These are phyloP conservation scores for Cyprinella venusta DNA, from an alignment of 2,797 vertebrate genomes.

Conservation along the genomic window DNA sequence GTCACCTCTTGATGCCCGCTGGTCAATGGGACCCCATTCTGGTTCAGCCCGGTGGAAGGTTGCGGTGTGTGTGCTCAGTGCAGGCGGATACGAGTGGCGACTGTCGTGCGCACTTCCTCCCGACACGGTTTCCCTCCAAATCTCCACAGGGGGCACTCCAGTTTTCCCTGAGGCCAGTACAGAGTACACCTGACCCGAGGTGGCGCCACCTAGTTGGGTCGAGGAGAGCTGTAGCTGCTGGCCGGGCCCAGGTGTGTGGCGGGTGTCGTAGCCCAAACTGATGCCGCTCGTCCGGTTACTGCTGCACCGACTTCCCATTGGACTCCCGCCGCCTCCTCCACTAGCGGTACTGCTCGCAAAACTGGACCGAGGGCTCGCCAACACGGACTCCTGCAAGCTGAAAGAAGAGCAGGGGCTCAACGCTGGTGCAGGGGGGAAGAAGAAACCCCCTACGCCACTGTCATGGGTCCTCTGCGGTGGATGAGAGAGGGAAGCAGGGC, in stretches of 20 bases:
- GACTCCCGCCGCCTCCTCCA: constrained; percentile 80
- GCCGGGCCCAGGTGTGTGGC: constrained; percentile 73
- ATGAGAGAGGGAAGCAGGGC: constrained; percentile 78
- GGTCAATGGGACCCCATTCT: constrained; percentile 75
- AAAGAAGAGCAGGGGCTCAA: constrained; percentile 84
- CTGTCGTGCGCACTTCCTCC: constrained; percentile 75
- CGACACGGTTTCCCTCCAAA: constrained; percentile 75
- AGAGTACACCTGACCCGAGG: constrained; percentile 60
- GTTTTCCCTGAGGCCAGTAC: constrained; percentile 60
- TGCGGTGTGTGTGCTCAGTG: constrained; percentile 77
- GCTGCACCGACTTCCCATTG: constrained; percentile 83
- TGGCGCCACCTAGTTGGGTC: constrained; percentile 63
- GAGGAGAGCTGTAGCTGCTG: constrained; percentile 74
- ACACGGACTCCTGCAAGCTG: constrained; percentile 82
- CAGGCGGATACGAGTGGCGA: constrained; percentile 87
- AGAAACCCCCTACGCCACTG: constrained; percentile 65
- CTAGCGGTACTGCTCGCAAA: constrained; percentile 89
- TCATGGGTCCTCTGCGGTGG: constrained; percentile 74
- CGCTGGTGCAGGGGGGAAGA: constrained; percentile 74
- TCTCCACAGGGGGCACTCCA: constrained; percentile 70
- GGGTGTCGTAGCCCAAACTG: constrained; percentile 87
- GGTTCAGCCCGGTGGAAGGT: constrained; percentile 72
- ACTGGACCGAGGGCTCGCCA: constrained; percentile 86
- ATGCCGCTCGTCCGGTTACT: constrained; percentile 91
- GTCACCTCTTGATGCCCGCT: constrained; percentile 66